Percentiles rank a stretch among this genome's conserved stretches.
phyloP scores from a whole-genome alignment of 2,113 vertebrate genomes.

The Ahaetulla prasina region DNA sequence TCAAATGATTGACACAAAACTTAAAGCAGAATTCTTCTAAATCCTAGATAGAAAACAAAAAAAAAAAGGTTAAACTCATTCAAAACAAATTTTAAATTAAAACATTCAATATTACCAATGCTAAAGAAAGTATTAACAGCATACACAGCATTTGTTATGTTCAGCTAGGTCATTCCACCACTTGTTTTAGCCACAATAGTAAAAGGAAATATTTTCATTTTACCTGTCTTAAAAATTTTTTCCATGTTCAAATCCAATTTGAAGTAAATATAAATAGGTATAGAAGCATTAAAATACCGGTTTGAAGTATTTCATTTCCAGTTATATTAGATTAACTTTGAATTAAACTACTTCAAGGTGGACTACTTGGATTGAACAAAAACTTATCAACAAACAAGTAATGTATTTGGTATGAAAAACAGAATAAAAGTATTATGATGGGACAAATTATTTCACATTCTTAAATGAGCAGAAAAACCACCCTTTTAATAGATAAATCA shows the following conservation, averaged over 20 bases:
- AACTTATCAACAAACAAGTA: not conserved
- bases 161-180: not conserved
- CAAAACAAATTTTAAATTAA: not conserved
- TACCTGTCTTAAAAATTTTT: not conserved
- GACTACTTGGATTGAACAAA: not conserved
- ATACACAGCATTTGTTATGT: not conserved
- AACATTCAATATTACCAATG: not conserved
- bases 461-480: constrained; percentile 3
- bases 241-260: not conserved
- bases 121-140: not conserved
- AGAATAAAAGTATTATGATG: constrained; percentile 13
- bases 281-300: too few relatives aligned
- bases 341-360: not conserved
- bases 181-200: not conserved
- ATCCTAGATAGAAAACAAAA: constrained; percentile 76
- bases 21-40: constrained; percentile 99
- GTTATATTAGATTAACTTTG: not conserved
- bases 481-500: not conserved
- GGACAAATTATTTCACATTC: not conserved
- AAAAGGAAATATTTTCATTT: not conserved
- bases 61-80: not conserved
- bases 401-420: constrained; percentile 49
- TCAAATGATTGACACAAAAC: constrained; percentile 98
- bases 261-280: too few relatives aligned
- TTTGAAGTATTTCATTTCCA: not conserved